Base-by-base conservation (phyloP, 2,888 invertebrate genomes). In the Geophilus truncorum region DNA sequence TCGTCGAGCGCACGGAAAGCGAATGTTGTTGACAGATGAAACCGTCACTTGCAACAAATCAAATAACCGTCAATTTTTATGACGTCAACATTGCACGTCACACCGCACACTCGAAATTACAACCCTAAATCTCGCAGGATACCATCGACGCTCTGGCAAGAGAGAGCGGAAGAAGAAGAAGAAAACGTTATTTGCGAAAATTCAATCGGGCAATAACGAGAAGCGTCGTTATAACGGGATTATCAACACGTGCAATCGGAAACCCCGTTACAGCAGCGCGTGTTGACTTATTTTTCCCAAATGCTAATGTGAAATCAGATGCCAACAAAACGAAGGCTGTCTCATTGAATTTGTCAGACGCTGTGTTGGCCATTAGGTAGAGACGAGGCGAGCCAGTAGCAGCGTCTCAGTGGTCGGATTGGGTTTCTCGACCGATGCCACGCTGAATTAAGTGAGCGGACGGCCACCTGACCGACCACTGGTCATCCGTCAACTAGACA, bases 1-100 rank as follows among this genome's bases (percentile, higher is more conserved):
- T 21, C 18, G 21, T 23, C n/a, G 10, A 23, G 18, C 23, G 21
- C 10, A 62, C 12, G 1, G 23, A 62, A 62, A 21, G 21, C 57
- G 57, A 10, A 23, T 70, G 28, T 70, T 70, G 70, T 23, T 70
- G 70, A 70, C 70, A 70, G 28, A 23, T 25, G 28, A 12, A 70
- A 70, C 70, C 70, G 70, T n/a, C 28, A 70, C 70, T 70, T 70
- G 25, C 25, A 70, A 25, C 70, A 70, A 70, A 70, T 70, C 70
- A 70, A 70, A 70, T 70, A 70, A 70, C 70, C 70, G 70, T 70
- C 70, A 70, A 70, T 70, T 70, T 70, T 28, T 70, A 70, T 70
- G 70, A 70, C 70, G 70, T 70, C 70, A 70, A 70, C 25, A 70
- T 15, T 25, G 10, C 25, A 70, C 70, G 70, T 70, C 70, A 70